A percentile compares a stretch with the other conserved stretches of the same genome.
Conservation (phyloP, 2,888 invertebrate species). For the Pteria penguin region DNA sequence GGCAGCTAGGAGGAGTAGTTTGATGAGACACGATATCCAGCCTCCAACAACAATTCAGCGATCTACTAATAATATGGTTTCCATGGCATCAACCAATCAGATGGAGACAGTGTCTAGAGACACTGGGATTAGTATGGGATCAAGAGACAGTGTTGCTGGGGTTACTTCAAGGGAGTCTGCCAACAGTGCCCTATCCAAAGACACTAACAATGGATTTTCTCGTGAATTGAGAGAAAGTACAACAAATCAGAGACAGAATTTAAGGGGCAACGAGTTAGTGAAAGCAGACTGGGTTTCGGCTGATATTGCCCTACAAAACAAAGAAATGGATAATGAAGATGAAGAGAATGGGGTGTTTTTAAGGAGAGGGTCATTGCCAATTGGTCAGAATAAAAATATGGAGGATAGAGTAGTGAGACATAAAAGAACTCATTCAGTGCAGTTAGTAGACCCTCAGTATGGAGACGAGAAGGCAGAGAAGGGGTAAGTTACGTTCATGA, state of each 20-base stretch:
- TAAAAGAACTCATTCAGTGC: constrained; percentile 37
- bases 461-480: constrained; percentile 23
- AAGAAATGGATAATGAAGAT: not conserved
- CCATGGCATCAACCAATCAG: constrained; percentile 12
- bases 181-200: not conserved
- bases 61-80: not conserved
- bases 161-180: constrained; percentile 8
- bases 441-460: constrained; percentile 38
- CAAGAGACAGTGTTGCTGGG: constrained; percentile 17
- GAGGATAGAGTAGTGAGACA: constrained; percentile 24
- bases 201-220: constrained; percentile 8
- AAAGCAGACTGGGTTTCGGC: constrained; percentile 43
- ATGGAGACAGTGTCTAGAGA: constrained; percentile 13
- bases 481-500: not conserved
- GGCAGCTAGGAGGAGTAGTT: constrained; percentile 51
- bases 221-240: not conserved
- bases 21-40: not conserved
- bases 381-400: constrained; percentile 17
- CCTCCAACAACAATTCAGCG: not conserved
- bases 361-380: constrained; percentile 32
- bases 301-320: constrained; percentile 27
- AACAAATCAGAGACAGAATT: not conserved
- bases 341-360: constrained; percentile 17
- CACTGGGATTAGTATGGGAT: constrained; percentile 15
- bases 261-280: not conserved